A percentile compares a stretch with the other conserved stretches of the same genome.
These are phyloP conservation scores for Synanthedon vespiformis DNA, from an alignment of 2,888 invertebrate species.

Conservation along the genomic window DNA sequence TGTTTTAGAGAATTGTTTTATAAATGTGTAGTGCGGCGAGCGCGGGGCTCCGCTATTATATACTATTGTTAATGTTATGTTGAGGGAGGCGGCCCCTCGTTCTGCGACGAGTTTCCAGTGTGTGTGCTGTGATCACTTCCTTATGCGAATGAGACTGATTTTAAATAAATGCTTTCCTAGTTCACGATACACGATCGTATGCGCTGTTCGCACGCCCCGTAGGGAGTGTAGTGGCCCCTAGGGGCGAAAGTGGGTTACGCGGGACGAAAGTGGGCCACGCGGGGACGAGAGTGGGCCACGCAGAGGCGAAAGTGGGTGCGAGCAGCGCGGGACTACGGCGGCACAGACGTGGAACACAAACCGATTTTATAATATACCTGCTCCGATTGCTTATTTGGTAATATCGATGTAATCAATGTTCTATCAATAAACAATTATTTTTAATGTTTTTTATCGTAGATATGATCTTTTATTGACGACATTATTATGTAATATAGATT, in stretches of 20 bases:
- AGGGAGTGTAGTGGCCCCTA: too few relatives aligned
- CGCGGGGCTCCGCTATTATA: slow-evolving; percentile 46
- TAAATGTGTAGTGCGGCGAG: slow-evolving; percentile 42
- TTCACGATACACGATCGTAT: background rate
- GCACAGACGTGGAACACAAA: slow-evolving; percentile 7
- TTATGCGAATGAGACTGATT: slow-evolving; percentile 71
- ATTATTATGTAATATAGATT: slow-evolving; percentile 55
- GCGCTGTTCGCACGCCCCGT: too few relatives aligned
- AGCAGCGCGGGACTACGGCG: background rate
- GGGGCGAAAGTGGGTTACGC: too few relatives aligned
- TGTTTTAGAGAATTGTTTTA: slow-evolving; percentile 36
- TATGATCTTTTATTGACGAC: slow-evolving; percentile 59
- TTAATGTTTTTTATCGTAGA: slow-evolving; percentile 43
- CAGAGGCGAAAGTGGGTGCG: too few relatives aligned
- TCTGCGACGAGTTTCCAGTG: slow-evolving; percentile 67
- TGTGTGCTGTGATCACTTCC: slow-evolving; percentile 69
- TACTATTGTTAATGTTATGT: slow-evolving; percentile 53
- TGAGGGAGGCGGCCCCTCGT: slow-evolving; percentile 55
- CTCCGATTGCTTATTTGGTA: slow-evolving; percentile 40
- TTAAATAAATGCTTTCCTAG: slow-evolving; percentile 48
- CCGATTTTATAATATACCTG: slow-evolving; percentile 28
- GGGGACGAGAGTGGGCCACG: too few relatives aligned
- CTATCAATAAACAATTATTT: slow-evolving; percentile 36
- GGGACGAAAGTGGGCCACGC: too few relatives aligned
- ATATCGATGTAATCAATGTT: slow-evolving; percentile 23